A percentile compares a stretch with the other conserved stretches of the same genome.
phyloP scores from a whole-genome alignment of 2,113 vertebrate species.

The Petroica traversi region DNA sequence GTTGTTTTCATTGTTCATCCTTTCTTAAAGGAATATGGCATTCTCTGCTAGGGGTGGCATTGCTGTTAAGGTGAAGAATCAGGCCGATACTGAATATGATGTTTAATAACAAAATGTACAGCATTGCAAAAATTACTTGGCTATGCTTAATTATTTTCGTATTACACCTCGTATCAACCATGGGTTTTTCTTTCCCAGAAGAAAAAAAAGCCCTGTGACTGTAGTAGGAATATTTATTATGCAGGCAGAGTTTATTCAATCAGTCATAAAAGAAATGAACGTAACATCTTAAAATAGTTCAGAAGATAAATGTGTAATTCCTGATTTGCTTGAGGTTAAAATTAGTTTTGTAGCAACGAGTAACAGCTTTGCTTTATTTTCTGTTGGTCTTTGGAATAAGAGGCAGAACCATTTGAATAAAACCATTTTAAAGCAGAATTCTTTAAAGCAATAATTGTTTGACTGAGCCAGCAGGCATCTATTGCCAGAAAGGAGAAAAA shows the following conservation, averaged over 20 bases:
- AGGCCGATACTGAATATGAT: conserved; percentile 44
- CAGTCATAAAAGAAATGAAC: conserved; percentile 54
- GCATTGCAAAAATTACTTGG: conserved; percentile 41
- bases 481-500: neutral
- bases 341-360: conserved; percentile 53
- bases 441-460: conserved; percentile 54
- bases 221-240: conserved; percentile 54
- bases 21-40: conserved; percentile 69
- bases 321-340: conserved; percentile 62
- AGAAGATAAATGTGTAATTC: conserved; percentile 39
- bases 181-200: conserved; percentile 19
- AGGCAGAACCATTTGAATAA: conserved; percentile 40
- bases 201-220: conserved; percentile 26
- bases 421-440: conserved; percentile 61
- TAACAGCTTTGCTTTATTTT: conserved; percentile 32
- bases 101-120: conserved; percentile 67
- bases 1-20: conserved; percentile 69
- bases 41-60: conserved; percentile 64
- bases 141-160: conserved; percentile 40
- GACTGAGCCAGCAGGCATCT: conserved; percentile 42
- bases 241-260: conserved; percentile 72
- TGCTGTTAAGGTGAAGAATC: conserved; percentile 46
- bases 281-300: conserved; percentile 49
- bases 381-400: conserved; percentile 43
- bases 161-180: conserved; percentile 14